phyloP scores from a whole-genome alignment of 2,797 vertebrate species.

The Sebastes dallii region DNA sequence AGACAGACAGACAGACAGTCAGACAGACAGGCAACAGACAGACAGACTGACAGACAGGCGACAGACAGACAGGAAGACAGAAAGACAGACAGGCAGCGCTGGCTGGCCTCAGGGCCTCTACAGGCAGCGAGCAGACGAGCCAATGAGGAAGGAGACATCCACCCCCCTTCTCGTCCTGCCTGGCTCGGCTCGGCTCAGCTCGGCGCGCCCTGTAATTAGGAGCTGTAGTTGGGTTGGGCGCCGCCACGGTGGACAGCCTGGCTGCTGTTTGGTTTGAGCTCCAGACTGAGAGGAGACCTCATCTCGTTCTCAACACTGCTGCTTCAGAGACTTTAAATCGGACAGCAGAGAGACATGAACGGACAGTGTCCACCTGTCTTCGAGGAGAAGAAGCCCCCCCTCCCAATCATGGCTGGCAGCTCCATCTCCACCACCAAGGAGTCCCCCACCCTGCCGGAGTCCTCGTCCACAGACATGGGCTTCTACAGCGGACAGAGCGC shows the following conservation, averaged over 20 bases:
- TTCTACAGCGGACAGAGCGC: conserved; percentile 86
- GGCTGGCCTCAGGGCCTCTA: conserved; percentile 88
- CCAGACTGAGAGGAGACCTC: conserved; percentile 38
- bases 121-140: conserved; percentile 79
- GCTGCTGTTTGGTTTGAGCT: conserved; percentile 33
- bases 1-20: no score
- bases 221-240: conserved; percentile 88
- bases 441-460: conserved; percentile 88
- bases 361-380: conserved; percentile 74
- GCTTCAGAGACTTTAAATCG: background rate
- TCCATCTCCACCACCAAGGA: conserved; percentile 83
- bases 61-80: no score
- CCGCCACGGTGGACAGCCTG: conserved; percentile 79
- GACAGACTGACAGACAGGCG: no score
- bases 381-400: conserved; percentile 89
- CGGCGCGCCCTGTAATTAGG: conserved; percentile 90
- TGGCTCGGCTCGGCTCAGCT: conserved; percentile 58
- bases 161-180: conserved; percentile 72
- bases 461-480: conserved; percentile 88
- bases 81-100: conserved; percentile 62
- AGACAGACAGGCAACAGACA: no score
- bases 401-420: conserved; percentile 81
- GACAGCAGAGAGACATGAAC: conserved; percentile 45
- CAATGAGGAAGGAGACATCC: conserved; percentile 89
- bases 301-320: background rate